Conservation (phyloP, 1,140 invertebrate genomes). For the Venturia canescens region DNA sequence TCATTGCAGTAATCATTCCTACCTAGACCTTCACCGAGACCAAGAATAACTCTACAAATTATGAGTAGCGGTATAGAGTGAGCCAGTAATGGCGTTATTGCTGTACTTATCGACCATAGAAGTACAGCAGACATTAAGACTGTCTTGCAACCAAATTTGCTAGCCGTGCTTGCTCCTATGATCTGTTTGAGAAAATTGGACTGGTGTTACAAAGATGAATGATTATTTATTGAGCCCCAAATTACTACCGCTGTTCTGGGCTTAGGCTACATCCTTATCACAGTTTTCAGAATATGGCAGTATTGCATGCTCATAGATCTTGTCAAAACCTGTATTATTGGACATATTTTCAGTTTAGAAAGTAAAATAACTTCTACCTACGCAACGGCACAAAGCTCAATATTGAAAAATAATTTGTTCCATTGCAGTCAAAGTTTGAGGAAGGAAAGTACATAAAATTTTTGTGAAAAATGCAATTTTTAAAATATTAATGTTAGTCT, state of each 20-base stretch:
- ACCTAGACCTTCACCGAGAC: slow-evolving; percentile 88
- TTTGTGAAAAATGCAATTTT: no score
- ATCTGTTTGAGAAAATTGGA: slow-evolving; percentile 74
- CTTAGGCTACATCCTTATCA: no score
- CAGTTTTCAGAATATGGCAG: no score
- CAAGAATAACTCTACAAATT: slow-evolving; percentile 82
- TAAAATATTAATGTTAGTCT: no score
- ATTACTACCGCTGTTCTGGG: background rate
- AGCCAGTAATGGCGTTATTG: slow-evolving; percentile 84
- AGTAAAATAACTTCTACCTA: no score
- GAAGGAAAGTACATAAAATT: no score
- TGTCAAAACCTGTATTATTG: background rate
- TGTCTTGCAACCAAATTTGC: slow-evolving; percentile 84
- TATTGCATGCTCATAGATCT: no score
- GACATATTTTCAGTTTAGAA: background rate
- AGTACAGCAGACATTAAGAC: slow-evolving; percentile 85
- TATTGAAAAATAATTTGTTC: no score
- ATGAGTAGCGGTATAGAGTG: slow-evolving; percentile 82
- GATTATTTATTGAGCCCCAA: background rate
- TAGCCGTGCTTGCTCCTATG: slow-evolving; percentile 84
- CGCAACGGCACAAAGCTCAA: no score
- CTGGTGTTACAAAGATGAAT: slow-evolving; percentile 33
- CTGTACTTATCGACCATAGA: slow-evolving; percentile 87
- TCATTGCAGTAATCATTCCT: slow-evolving; percentile 55
- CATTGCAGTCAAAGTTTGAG: no score